These are phyloP conservation scores for Iguana delicatissima DNA, from an alignment of 2,797 vertebrate species.

Conservation along the genomic window DNA sequence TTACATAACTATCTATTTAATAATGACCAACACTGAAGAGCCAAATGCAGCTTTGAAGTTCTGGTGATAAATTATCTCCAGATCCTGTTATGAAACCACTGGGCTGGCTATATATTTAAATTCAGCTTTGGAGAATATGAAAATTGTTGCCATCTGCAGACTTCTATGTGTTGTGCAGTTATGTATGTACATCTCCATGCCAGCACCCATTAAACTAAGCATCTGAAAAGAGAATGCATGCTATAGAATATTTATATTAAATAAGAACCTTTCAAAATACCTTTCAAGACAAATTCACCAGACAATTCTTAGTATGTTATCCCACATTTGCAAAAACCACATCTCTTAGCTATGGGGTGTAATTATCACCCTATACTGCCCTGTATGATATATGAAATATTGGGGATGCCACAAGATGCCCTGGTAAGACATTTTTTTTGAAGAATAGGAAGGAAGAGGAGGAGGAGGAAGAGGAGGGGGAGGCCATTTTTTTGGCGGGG, in stretches of 20 bases:
- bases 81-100: constrained; percentile 50
- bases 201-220: neutral
- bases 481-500: no score
- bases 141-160: constrained; percentile 64
- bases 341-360: constrained; percentile 41
- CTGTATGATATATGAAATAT: constrained; percentile 21
- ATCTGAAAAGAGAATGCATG: constrained; percentile 38
- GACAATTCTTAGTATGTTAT: constrained; percentile 53
- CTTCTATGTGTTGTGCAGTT: neutral
- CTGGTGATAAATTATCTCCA: constrained; percentile 68
- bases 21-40: constrained; percentile 45
- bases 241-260: constrained; percentile 37
- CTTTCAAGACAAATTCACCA: constrained; percentile 53
- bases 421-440: neutral
- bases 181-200: neutral
- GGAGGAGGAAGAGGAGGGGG: neutral
- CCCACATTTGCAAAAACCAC: constrained; percentile 48
- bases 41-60: constrained; percentile 64
- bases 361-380: neutral
- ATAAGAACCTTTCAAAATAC: constrained; percentile 46
- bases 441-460: constrained; percentile 5
- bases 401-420: constrained; percentile 35
- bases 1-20: constrained; percentile 64
- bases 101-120: constrained; percentile 55
- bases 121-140: constrained; percentile 64